Percentiles rank a stretch among this genome's conserved stretches.
Conservation (phyloP, 2,113 vertebrate genomes). For the Gnathonemus longibarbis region DNA sequence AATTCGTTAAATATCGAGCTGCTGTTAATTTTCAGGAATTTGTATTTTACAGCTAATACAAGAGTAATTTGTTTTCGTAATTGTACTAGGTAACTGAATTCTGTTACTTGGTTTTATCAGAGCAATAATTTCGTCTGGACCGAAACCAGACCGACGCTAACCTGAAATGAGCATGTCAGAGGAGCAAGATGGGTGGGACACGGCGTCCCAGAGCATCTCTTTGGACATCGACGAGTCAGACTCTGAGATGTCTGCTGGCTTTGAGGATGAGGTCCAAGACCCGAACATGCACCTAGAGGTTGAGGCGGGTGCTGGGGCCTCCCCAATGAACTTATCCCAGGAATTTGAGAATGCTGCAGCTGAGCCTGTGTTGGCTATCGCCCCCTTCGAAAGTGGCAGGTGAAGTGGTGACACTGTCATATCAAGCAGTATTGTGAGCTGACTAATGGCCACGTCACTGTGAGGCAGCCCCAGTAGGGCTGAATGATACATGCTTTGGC, state of each 20-base stretch:
- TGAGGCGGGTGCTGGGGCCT: neutral
- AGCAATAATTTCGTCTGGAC: too few species aligned
- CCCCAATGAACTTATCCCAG: neutral
- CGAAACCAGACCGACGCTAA: neutral
- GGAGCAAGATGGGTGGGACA: neutral
- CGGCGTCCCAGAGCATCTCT: neutral
- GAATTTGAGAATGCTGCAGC: neutral
- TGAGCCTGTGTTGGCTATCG: neutral
- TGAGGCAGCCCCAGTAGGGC: neutral
- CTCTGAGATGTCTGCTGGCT: neutral
- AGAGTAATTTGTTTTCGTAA: neutral
- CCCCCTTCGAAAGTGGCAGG: neutral
- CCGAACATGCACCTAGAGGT: neutral
- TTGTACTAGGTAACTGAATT: neutral
- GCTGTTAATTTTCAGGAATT: neutral
- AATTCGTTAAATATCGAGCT: neutral
- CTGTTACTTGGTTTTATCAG: neutral
- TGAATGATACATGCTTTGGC: neutral
- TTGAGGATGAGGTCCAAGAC: neutral
- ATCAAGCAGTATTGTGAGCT: neutral
- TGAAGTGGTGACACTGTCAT: neutral
- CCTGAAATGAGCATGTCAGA: neutral
- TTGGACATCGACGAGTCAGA: neutral
- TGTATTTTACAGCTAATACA: neutral
- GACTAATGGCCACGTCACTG: neutral